These are phyloP conservation scores for Nixonia krombeini DNA, from an alignment of 1,140 invertebrate genomes.

Conservation along the genomic window DNA sequence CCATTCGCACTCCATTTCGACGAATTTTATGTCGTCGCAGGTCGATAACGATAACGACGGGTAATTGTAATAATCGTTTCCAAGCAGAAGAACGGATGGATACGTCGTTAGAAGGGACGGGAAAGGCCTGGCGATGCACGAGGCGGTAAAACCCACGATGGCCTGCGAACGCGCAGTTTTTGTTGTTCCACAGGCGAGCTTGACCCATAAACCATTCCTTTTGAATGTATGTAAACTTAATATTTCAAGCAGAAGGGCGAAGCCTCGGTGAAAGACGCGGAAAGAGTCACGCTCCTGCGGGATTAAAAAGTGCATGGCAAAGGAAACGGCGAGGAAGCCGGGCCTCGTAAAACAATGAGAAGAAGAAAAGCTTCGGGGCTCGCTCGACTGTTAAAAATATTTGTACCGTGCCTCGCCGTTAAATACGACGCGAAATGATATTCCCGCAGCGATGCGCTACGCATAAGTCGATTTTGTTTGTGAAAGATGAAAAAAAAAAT, in stretches of 20 bases:
- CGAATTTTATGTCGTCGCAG: no score
- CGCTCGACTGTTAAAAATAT: constrained; percentile 17
- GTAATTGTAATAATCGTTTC: constrained; percentile 10
- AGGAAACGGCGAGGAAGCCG: constrained; percentile 22
- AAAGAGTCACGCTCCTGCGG: constrained; percentile 26
- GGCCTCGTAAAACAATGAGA: constrained; percentile 25
- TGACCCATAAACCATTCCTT: constrained; percentile 52
- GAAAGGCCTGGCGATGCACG: constrained; percentile 11
- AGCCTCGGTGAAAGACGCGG: constrained; percentile 18
- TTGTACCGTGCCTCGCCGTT: constrained; percentile 22
- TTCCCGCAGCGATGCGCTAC: no score
- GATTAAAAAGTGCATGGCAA: constrained; percentile 26
- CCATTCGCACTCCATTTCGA: no score
- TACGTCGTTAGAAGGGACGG: no score
- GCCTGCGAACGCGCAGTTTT: constrained; percentile 16
- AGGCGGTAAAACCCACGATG: constrained; percentile 14
- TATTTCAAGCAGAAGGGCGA: constrained; percentile 30
- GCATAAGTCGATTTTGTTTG: no score
- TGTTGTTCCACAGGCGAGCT: constrained; percentile 23
- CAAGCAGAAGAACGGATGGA: no score
- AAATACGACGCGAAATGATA: no score
- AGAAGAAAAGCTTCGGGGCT: constrained; percentile 3
- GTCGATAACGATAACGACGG: constrained; percentile 13
- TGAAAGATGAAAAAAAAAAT: no score
- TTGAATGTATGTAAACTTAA: constrained; percentile 41